Conservation (phyloP, 2,113 vertebrate genomes). For the Sprattus sprattus region DNA sequence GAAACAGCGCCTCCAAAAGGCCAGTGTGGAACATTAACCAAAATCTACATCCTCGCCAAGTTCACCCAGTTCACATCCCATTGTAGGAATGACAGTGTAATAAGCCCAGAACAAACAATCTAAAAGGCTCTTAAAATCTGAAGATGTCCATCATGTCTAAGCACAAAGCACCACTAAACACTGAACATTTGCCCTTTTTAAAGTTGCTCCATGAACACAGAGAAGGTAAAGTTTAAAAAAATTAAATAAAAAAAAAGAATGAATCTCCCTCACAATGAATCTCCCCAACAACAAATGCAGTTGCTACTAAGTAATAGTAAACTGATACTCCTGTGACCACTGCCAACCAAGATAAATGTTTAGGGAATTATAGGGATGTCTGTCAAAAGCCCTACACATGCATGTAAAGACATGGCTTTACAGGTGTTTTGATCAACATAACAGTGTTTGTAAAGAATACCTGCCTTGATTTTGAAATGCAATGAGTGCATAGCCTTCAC, state of each 20-base stretch:
- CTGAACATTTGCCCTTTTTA: not conserved
- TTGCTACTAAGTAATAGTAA: not conserved
- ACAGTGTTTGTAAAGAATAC: not conserved
- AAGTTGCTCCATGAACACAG: not conserved
- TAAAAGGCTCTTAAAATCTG: not conserved
- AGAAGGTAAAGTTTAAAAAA: no score
- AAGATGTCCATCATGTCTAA: not conserved
- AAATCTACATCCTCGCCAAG: not conserved
- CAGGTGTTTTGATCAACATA: not conserved
- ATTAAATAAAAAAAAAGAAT: not conserved
- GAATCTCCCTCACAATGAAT: not conserved
- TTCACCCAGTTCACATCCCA: not conserved
- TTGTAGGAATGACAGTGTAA: not conserved
- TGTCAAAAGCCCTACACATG: not conserved
- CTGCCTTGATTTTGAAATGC: not conserved
- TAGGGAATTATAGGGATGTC: not conserved
- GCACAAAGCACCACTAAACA: not conserved
- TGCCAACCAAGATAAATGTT: not conserved
- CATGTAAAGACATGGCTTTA: not conserved
- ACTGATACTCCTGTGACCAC: not conserved
- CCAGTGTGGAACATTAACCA: constrained; percentile 10
- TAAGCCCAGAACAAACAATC: not conserved
- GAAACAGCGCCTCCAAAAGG: constrained; percentile 66
- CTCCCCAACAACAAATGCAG: not conserved
- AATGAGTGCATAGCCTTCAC: not conserved